These are phyloP conservation scores for Callyntrura guangdongensis DNA, from an alignment of 2,888 invertebrate genomes.

Conservation along the genomic window DNA sequence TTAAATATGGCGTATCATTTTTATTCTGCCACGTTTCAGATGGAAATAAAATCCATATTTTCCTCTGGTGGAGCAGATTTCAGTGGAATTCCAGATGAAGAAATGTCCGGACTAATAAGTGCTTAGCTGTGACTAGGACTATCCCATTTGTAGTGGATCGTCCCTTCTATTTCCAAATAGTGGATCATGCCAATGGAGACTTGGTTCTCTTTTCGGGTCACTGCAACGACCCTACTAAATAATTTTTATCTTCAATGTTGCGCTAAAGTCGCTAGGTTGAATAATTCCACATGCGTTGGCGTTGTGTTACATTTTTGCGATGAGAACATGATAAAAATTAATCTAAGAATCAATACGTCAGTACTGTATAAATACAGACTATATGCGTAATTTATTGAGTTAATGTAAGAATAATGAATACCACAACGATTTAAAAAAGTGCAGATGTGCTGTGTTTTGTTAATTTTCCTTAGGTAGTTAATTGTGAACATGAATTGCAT, in stretches of 20 bases:
- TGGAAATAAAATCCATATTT: conserved; percentile 91
- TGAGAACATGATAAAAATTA: background rate
- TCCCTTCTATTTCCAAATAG: conserved; percentile 82
- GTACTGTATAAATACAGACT: too few species aligned
- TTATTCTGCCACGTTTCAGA: conserved; percentile 87
- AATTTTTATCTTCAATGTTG: too few species aligned
- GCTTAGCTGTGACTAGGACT: conserved; percentile 92
- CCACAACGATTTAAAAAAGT: too few species aligned
- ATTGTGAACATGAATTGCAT: too few species aligned
- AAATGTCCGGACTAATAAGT: too few species aligned
- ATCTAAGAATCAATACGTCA: too few species aligned
- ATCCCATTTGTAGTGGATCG: conserved; percentile 80
- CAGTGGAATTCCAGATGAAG: conserved; percentile 87
- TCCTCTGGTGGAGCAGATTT: conserved; percentile 88
- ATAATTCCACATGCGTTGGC: background rate
- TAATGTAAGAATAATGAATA: too few species aligned
- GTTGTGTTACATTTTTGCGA: background rate
- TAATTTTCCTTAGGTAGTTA: too few species aligned
- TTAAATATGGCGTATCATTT: too few species aligned
- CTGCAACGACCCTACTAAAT: conserved; percentile 73
- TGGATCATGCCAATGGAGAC: conserved; percentile 81
- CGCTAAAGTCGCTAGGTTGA: too few species aligned
- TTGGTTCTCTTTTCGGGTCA: conserved; percentile 81
- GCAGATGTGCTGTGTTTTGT: too few species aligned
- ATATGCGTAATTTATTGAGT: too few species aligned